Percentiles rank a stretch among this genome's conserved stretches.
These are phyloP conservation scores for Willowsia nigromaculata DNA, from an alignment of 2,888 invertebrate genomes.

Conservation along the genomic window DNA sequence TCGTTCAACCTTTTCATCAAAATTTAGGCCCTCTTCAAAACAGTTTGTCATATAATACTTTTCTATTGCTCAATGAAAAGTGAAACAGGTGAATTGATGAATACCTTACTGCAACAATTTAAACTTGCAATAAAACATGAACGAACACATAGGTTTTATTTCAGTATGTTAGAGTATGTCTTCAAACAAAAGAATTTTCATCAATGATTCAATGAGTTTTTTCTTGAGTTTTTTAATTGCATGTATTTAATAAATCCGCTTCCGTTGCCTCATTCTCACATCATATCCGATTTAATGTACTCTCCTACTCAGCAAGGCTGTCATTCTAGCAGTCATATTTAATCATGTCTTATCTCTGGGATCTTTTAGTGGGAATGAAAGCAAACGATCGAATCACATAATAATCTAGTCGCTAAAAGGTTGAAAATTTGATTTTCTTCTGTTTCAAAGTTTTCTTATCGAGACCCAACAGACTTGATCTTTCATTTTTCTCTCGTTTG, in stretches of 20 bases:
- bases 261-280: background rate
- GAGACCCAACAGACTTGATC: background rate
- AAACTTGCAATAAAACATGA: background rate
- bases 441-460: background rate
- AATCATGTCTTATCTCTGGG: background rate
- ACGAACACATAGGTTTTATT: background rate
- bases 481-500: background rate
- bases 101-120: background rate
- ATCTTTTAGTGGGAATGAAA: background rate
- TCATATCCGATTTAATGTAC: background rate
- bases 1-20: constrained; percentile 45
- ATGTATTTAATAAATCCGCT: background rate
- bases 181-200: background rate
- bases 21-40: background rate
- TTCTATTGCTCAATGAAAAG: background rate
- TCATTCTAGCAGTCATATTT: constrained; percentile 4
- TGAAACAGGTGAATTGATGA: constrained; percentile 5
- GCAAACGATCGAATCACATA: background rate
- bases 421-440: constrained; percentile 33
- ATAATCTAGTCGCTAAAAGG: constrained; percentile 21
- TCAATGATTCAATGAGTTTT: background rate
- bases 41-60: background rate
- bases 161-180: background rate
- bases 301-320: background rate
- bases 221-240: background rate